Evolutionary conservation across 2,888 invertebrate species (phyloP), one percentile per base, ranked within the genome.

Genomic region (Habrosyne pyritoides): DNA sequence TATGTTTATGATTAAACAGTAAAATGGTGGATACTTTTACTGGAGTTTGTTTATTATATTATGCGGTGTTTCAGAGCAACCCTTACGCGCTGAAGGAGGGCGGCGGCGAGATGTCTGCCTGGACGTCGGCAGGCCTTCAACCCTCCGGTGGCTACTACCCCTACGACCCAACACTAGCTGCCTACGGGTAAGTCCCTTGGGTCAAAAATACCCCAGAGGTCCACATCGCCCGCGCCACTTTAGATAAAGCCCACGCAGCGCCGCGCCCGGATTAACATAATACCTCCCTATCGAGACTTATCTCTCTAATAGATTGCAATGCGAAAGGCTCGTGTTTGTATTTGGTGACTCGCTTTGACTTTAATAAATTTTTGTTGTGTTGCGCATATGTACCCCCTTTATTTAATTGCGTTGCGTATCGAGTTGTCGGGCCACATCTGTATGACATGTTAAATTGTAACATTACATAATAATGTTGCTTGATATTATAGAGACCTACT

Each of bases 71-170:
- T 67, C 95, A 97, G 97, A 96, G 97, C 87, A 97, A 97, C 94
- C 97, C 97, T 69, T 97, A 97, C 90, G 96, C 95, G 73, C 92
- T 98, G 88, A 98, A 98, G 93, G 95, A 97, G 87, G 94, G 96
- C 77, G 95, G 96, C 79, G 95, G 97, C 54, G 98, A 98, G 87
- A 97, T 97, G 97, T 95, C 96, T 63, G 97, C 97, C 75, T 98
- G 98, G 98, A 97, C 97, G 74, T 97, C 97, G 64, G 97, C 97
- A 61, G 97, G 97, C 61, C 94, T 98, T 57, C 97, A 98, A 90
- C 97, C 98, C 82, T 96, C 97, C 67, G 96, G 97, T 65, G 97
- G 97, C 79, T 98, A 98, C 94, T 97, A 98, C 93, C 97, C 97
- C 70, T 98, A 98, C 93, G 98, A 98, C 93, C 97, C 98, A 59